Evolutionary conservation across 2,113 vertebrate species (phyloP).

Genomic region (Isichthys henryi): DNA sequence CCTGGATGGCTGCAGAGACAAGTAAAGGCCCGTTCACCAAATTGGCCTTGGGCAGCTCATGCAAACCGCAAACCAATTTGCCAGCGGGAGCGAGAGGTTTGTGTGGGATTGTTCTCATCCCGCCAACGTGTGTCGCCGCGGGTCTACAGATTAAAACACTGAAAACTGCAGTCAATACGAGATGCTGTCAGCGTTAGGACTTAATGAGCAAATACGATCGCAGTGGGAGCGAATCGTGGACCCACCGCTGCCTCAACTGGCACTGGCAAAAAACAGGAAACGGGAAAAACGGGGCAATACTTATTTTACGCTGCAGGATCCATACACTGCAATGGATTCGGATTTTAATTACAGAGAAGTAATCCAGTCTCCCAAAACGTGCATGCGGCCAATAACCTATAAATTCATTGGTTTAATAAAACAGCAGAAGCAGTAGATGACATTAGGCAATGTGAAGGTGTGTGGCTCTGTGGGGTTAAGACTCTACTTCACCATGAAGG

Average conservation of each 20-base stretch:
- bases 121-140: not conserved
- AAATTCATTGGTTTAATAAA: not conserved
- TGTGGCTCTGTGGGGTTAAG: not conserved
- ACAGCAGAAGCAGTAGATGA: not conserved
- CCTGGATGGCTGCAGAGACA: conserved; percentile 73
- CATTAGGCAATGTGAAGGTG: not conserved
- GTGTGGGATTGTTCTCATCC: not conserved
- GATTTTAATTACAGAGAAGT: not conserved
- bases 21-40: not conserved
- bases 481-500: not conserved
- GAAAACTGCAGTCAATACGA: not conserved
- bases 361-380: not conserved
- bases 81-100: not conserved
- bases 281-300: not conserved
- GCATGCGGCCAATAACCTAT: not conserved
- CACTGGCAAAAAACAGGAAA: not conserved
- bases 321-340: not conserved
- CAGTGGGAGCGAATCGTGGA: not conserved
- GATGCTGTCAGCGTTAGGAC: not conserved
- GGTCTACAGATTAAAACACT: not conserved
- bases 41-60: not conserved
- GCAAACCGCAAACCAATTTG: not conserved
- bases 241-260: not conserved
- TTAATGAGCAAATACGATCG: not conserved
- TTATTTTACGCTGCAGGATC: not conserved